Evolutionary conservation across 2,113 vertebrate species (phyloP).

Genomic region (Delphinus delphis): DNA sequence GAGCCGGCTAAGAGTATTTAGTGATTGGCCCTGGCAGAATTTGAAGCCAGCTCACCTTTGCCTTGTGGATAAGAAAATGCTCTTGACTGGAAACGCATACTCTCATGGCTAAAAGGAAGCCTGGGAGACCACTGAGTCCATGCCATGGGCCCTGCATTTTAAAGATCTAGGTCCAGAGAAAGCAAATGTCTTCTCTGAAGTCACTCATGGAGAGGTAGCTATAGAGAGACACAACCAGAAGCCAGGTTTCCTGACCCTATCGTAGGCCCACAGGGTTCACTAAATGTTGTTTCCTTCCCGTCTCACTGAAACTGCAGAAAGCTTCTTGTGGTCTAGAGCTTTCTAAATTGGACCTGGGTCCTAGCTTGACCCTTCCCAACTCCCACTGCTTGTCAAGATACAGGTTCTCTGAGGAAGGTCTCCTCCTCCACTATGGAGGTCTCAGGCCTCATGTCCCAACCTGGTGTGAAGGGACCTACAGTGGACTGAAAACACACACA

Average conservation of each 20-base stretch:
- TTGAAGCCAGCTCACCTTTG: neutral
- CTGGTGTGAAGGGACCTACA: neutral
- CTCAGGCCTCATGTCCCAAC: neutral
- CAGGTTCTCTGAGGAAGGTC: neutral
- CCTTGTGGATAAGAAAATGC: neutral
- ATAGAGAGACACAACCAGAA: neutral
- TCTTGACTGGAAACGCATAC: neutral
- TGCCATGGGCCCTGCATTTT: neutral
- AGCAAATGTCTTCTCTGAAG: conserved; percentile 23
- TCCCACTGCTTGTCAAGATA: conserved; percentile 10
- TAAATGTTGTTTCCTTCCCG: neutral
- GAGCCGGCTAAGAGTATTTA: neutral
- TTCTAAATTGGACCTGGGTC: conserved; percentile 28
- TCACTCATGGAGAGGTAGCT: neutral
- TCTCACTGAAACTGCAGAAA: conserved; percentile 30
- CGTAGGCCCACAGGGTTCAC: neutral
- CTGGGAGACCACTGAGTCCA: neutral
- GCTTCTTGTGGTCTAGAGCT: conserved; percentile 9
- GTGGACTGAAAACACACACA: neutral
- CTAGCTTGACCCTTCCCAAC: neutral
- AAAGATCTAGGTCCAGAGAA: neutral
- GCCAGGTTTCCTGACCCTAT: neutral
- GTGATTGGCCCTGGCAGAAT: neutral
- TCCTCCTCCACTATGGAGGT: neutral
- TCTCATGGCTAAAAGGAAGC: neutral